These are phyloP conservation scores for Eumaeus atala DNA, from an alignment of 1,140 invertebrate genomes.

Conservation along the genomic window DNA sequence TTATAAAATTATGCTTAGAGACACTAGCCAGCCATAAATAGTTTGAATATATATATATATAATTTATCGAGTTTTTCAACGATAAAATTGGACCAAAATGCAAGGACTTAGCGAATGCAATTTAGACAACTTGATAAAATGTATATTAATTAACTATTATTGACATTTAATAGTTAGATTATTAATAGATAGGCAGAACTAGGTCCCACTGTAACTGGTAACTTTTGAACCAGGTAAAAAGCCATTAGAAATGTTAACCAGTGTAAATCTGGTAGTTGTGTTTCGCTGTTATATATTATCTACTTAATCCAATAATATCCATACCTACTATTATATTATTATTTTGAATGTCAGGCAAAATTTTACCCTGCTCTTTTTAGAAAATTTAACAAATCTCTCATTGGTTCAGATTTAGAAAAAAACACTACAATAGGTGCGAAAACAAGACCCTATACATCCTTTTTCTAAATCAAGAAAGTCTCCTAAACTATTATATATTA, in stretches of 20 bases:
- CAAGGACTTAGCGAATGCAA: constrained; percentile 8
- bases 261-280: constrained; percentile 12
- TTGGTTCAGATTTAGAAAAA: constrained; percentile 35
- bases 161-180: constrained; percentile 25
- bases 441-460: neutral
- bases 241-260: constrained; percentile 15
- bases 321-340: constrained; percentile 29
- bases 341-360: constrained; percentile 56
- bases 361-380: constrained; percentile 62
- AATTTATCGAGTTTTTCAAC: neutral
- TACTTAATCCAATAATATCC: constrained; percentile 14
- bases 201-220: constrained; percentile 50
- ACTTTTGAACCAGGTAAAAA: constrained; percentile 15
- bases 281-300: constrained; percentile 13
- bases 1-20: constrained; percentile 9
- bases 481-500: neutral
- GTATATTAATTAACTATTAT: constrained; percentile 11
- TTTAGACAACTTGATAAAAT: neutral
- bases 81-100: constrained; percentile 11
- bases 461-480: neutral
- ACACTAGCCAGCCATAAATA: constrained; percentile 4
- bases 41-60: neutral
- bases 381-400: constrained; percentile 49
- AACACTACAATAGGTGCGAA: neutral
- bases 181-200: constrained; percentile 49